Evolutionary conservation across 2,797 vertebrate genomes (phyloP), one percentile per base, ranked within the genome.

Genomic region (Caiman crocodilus): DNA sequence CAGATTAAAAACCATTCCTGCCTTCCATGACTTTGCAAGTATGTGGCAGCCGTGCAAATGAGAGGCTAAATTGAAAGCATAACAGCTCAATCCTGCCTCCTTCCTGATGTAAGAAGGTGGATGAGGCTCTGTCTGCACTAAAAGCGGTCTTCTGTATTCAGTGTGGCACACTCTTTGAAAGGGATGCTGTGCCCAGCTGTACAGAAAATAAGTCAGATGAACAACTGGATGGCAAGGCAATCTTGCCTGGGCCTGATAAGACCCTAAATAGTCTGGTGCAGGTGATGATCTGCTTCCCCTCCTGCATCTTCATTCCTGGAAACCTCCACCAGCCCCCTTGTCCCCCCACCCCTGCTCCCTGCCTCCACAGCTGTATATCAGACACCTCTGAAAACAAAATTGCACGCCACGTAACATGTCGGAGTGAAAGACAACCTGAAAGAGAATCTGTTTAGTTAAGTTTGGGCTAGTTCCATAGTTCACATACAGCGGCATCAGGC

Each of bases 61-160:
- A 25, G 1, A 11, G 17, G 26, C 10, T 58, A n/a, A 67, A 3
- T 50, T n/a, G 2, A 55, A 65, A 35, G 2, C 0, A 16, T n/a
- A 69, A 11, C 65, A 69, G 32, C 21, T 4, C 17, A 69, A 20
- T 35, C 18, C 30, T 20, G 64, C 30, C 28, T 65, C 17, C 65
- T 50, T 12, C 75, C 21, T n/a, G 58, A 25, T 56, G 59, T 56
- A 64, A 59, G 32, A n/a, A 16, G 21, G 3, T 80, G 60, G 12
- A 2, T 28, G 6, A 14, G 60, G 8, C 30, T 32, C 4, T 4
- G n/a, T 79, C 64, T 59, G 23, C 76, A 42, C 58, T 84, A 30
- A 58, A n/a, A 42, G 32, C 20, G 23, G 58, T 42, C 79, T 71
- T 25, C 76, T 0, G 26, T 55, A 30, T 50, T 64, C 60, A 42